A percentile compares a stretch with the other conserved stretches of the same genome.
Evolutionary conservation across 2,113 vertebrate genomes (phyloP).

Genomic region (Hemibagrus wyckioides): DNA sequence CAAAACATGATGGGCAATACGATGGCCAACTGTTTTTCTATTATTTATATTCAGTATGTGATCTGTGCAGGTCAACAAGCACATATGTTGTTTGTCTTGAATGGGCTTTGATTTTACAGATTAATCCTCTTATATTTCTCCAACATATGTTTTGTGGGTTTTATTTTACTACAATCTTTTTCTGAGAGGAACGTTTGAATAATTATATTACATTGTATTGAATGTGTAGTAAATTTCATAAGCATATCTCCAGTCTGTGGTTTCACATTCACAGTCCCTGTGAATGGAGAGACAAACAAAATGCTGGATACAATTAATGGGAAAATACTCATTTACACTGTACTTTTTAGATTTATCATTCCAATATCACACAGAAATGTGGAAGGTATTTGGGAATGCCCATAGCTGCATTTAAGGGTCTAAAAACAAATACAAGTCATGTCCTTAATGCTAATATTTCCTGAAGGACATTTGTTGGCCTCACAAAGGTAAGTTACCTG

Average conservation of each 20-base stretch:
- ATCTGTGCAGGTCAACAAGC: background rate
- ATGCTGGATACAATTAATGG: background rate
- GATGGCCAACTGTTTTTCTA: background rate
- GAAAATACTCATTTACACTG: background rate
- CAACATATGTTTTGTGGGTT: background rate
- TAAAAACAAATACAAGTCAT: background rate
- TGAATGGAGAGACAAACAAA: background rate
- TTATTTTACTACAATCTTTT: too few species aligned
- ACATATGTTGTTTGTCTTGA: too few species aligned
- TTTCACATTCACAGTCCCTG: background rate
- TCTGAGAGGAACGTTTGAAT: background rate
- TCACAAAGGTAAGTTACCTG: constrained; percentile 45
- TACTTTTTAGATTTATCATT: background rate
- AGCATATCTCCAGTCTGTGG: background rate
- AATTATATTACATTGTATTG: background rate
- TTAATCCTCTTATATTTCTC: background rate
- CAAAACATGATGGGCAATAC: background rate
- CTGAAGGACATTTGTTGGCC: constrained; percentile 24
- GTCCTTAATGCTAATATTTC: constrained; percentile 7
- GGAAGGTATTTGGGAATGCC: background rate
- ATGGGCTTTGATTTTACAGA: background rate
- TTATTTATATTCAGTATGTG: background rate
- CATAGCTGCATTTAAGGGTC: background rate
- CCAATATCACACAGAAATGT: background rate
- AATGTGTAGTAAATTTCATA: background rate